Conservation (phyloP, 2,797 vertebrate species). For the Eremophila alpestris region DNA sequence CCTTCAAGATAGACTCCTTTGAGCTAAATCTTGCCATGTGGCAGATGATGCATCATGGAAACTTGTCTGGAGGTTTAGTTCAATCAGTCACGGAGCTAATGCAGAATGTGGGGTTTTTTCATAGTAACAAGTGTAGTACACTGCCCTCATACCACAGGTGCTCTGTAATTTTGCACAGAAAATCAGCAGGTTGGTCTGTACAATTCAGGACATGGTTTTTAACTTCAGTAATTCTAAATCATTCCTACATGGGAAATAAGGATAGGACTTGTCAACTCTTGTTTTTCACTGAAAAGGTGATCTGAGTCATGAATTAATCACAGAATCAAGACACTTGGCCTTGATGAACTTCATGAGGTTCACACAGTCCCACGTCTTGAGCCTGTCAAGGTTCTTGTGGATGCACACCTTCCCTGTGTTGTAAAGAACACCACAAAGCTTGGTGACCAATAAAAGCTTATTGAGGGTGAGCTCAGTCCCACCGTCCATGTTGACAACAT, state of each 20-base stretch:
- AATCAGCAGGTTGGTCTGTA: neutral
- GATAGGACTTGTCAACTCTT: neutral
- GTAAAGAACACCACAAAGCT: neutral
- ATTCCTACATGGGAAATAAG: neutral
- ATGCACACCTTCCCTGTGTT: neutral
- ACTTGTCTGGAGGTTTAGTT: neutral
- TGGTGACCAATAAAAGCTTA: accelerated
- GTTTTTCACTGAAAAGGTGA: neutral
- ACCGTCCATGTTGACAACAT: accelerated
- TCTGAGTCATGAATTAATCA: neutral
- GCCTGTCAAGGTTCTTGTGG: neutral
- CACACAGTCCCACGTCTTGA: neutral
- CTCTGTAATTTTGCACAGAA: neutral
- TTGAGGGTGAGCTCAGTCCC: neutral
- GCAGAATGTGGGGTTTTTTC: neutral
- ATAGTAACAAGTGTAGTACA: neutral
- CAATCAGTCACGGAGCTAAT: neutral
- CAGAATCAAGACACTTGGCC: neutral
- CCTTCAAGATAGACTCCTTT: neutral
- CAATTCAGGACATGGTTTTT: neutral
- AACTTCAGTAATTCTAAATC: neutral
- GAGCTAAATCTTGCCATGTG: neutral
- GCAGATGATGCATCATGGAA: neutral
- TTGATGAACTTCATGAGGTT: neutral
- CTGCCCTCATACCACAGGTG: neutral